Evolutionary conservation across 2,888 invertebrate species (phyloP).

Genomic region (Ernsta delagoae): DNA sequence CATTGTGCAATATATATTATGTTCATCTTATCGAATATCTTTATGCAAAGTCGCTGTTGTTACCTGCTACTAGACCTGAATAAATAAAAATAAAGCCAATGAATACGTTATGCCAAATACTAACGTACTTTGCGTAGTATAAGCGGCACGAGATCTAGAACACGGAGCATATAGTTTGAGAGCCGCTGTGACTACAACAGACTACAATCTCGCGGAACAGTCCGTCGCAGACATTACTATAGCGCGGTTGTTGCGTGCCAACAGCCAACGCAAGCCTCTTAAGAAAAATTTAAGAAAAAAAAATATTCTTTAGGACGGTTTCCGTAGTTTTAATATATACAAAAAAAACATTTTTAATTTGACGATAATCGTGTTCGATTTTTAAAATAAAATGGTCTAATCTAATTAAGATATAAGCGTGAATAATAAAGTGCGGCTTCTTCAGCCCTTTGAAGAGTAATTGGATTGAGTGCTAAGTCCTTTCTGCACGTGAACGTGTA

Average conservation of each 20-base stretch:
- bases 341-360: background rate
- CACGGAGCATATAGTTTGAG: conserved; percentile 54
- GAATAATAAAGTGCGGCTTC: conserved; percentile 29
- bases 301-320: no score
- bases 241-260: conserved; percentile 58
- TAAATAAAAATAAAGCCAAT: background rate
- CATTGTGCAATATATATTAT: no score
- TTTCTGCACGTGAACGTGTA: conserved; percentile 29
- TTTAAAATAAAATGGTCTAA: conserved; percentile 12
- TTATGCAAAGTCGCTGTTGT: no score
- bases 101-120: background rate
- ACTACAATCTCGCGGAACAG: conserved; percentile 61
- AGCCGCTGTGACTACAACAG: conserved; percentile 47
- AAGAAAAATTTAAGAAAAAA: background rate
- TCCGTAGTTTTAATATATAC: no score
- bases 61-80: no score
- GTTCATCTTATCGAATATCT: no score
- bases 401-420: conserved; percentile 11
- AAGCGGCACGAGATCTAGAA: background rate
- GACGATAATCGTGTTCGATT: conserved; percentile 8
- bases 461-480: conserved; percentile 27
- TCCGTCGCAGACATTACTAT: conserved; percentile 55
- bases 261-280: background rate
- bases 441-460: conserved; percentile 35
- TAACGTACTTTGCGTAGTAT: no score